A percentile compares a stretch with the other conserved stretches of the same genome.
Conservation (phyloP, 2,113 vertebrate genomes). For the Nothobranchius kuhntae region DNA sequence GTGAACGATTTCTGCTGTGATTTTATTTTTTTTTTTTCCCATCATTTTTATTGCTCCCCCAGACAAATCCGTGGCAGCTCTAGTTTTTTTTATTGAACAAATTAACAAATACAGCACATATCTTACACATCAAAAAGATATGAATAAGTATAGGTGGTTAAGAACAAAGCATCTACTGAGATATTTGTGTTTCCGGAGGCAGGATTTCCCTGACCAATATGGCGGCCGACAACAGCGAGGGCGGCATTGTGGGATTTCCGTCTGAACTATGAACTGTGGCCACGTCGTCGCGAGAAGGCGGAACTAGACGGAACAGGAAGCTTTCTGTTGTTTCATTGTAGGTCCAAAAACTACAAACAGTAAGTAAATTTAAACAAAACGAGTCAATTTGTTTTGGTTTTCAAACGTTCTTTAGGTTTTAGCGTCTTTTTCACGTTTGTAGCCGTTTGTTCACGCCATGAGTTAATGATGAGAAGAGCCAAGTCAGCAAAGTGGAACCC, state of each 20-base stretch:
- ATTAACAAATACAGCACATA: no score
- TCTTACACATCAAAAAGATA: no score
- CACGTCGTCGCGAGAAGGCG: conserved; percentile 5
- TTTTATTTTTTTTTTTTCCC: no score
- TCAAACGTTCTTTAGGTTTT: background rate
- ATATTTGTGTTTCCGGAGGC: no score
- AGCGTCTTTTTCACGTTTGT: background rate
- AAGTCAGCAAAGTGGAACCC: no score
- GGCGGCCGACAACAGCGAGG: background rate
- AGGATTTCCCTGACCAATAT: background rate
- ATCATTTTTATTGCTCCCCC: no score
- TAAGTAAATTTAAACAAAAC: conserved; percentile 29
- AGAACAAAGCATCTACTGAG: background rate
- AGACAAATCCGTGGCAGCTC: no score
- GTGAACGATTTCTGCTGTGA: background rate
- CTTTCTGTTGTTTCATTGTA: background rate
- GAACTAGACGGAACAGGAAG: conserved; percentile 28
- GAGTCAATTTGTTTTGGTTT: background rate
- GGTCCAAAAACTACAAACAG: conserved; percentile 8
- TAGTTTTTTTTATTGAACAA: no score
- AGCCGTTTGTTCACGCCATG: no score
- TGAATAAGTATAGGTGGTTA: no score
- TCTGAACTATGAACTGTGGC: background rate
- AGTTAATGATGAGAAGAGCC: no score
- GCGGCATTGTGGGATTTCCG: conserved; percentile 1